These are phyloP conservation scores for Vanacampus margaritifer DNA, from an alignment of 2,113 vertebrate species.

Conservation along the genomic window DNA sequence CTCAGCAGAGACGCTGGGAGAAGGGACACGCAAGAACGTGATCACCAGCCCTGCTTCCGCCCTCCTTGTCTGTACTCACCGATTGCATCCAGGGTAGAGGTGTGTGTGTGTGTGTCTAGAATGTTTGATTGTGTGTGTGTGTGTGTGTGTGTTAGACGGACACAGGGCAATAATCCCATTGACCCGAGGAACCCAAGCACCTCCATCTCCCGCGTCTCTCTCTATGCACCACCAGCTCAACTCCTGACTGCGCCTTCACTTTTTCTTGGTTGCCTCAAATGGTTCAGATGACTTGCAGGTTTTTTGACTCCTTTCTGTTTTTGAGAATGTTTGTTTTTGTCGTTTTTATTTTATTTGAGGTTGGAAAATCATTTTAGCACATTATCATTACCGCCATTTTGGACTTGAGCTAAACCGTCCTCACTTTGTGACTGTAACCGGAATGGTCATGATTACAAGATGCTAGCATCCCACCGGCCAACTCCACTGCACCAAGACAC, in stretches of 20 bases:
- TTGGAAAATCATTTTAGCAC: neutral
- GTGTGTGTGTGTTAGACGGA: conserved; percentile 29
- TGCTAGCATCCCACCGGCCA: conserved; percentile 30
- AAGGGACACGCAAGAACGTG: conserved; percentile 27
- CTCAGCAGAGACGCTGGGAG: conserved; percentile 14
- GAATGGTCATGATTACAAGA: conserved; percentile 12
- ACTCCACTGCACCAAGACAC: conserved; percentile 32
- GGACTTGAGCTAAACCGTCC: conserved; percentile 28
- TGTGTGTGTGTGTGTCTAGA: conserved; percentile 20
- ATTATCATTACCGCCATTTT: conserved; percentile 7
- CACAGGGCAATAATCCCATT: conserved; percentile 64
- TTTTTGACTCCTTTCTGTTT: conserved; percentile 36
- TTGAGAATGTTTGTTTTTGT: conserved; percentile 31
- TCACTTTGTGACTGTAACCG: conserved; percentile 22
- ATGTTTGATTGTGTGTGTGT: conserved; percentile 18
- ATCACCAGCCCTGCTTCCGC: conserved; percentile 34
- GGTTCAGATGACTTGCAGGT: conserved; percentile 44
- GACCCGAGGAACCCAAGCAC: conserved; percentile 21
- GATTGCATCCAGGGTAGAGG: conserved; percentile 22
- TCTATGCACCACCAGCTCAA: conserved; percentile 71
- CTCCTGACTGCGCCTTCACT: conserved; percentile 64
- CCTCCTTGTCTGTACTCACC: conserved; percentile 29
- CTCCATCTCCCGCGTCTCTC: conserved; percentile 54
- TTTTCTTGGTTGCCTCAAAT: conserved; percentile 56
- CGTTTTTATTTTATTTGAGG: conserved; percentile 23